These are phyloP conservation scores for Leucoma salicis DNA, from an alignment of 2,888 invertebrate species.

Conservation along the genomic window DNA sequence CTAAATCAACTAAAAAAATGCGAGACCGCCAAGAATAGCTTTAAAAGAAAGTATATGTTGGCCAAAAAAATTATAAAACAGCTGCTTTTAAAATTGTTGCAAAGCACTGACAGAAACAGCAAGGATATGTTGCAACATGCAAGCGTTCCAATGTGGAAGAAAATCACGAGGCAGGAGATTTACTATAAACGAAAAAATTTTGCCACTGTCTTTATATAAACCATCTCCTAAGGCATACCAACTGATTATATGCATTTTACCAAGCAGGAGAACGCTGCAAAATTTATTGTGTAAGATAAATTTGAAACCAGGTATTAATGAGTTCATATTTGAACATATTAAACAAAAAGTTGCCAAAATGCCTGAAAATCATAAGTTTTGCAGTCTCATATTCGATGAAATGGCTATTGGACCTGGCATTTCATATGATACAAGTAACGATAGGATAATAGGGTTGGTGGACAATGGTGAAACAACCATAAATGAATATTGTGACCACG, in stretches of 20 bases:
- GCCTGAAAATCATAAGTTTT: slow-evolving; percentile 4
- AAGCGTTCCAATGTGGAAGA: background rate
- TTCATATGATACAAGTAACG: slow-evolving; percentile 2
- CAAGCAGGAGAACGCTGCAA: slow-evolving; percentile 8
- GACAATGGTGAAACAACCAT: slow-evolving; percentile 1
- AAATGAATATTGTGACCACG: background rate
- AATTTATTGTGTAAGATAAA: slow-evolving; percentile 5
- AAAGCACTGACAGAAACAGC: background rate
- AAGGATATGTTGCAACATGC: background rate
- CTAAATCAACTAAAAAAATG: background rate
- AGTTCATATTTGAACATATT: slow-evolving; percentile 9
- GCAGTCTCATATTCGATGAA: slow-evolving; percentile 3
- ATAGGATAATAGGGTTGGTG: slow-evolving; percentile 4
- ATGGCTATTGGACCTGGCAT: slow-evolving; percentile 5
- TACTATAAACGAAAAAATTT: slow-evolving; percentile 4
- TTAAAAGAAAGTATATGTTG: slow-evolving; percentile 1
- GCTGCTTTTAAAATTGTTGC: background rate
- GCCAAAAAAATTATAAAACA: background rate
- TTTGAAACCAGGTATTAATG: slow-evolving; percentile 8
- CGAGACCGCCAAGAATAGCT: background rate
- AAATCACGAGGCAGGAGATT: slow-evolving; percentile 1
- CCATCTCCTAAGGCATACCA: slow-evolving; percentile 4
- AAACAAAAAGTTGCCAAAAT: slow-evolving; percentile 6
- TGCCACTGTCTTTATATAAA: slow-evolving; percentile 7
- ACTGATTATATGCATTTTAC: background rate